A percentile compares a stretch with the other conserved stretches of the same genome.
Conservation (phyloP, 2,888 invertebrate species). For the Cantharis flavilabris region DNA sequence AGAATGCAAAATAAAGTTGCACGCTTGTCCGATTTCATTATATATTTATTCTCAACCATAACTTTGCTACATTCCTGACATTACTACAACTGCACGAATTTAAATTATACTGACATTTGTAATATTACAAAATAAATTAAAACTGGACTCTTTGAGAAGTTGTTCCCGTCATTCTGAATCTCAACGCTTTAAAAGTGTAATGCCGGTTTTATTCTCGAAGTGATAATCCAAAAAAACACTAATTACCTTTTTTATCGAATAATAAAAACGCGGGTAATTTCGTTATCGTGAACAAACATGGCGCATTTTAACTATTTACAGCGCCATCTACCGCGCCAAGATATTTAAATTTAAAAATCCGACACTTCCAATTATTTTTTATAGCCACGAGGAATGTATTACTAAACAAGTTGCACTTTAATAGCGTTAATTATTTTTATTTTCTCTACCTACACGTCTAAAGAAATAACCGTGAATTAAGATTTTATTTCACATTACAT, state of each 20-base stretch:
- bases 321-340: not conserved
- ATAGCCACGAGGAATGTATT: not conserved
- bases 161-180: not conserved
- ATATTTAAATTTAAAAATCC: not conserved
- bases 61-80: not conserved
- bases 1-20: constrained; percentile 20
- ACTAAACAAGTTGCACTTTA: not conserved
- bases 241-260: too few species aligned
- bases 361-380: not conserved
- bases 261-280: not conserved
- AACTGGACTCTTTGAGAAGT: not conserved
- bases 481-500: not conserved
- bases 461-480: not conserved
- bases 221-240: too few species aligned
- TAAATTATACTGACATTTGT: not conserved
- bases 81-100: not conserved
- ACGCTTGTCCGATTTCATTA: constrained; percentile 20
- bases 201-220: too few species aligned
- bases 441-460: not conserved
- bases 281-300: not conserved
- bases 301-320: not conserved
- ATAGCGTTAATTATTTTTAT: not conserved
- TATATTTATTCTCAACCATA: not conserved
- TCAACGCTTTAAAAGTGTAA: not conserved
- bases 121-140: not conserved